phyloP scores from a whole-genome alignment of 2,113 vertebrate genomes.

The Papio anubis region DNA sequence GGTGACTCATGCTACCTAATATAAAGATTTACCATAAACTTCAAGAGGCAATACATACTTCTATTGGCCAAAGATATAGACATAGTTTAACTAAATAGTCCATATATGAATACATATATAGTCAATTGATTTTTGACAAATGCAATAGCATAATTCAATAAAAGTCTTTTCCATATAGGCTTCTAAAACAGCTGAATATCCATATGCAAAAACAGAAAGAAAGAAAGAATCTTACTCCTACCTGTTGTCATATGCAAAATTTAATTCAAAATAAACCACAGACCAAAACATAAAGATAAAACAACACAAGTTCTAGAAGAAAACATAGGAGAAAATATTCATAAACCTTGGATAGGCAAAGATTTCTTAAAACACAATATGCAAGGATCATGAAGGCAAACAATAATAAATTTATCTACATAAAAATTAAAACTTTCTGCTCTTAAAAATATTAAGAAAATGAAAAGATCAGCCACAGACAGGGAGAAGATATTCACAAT shows the following conservation, averaged over 20 bases:
- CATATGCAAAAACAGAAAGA: not conserved
- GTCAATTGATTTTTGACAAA: not conserved
- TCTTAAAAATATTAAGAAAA: not conserved
- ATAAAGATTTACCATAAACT: not conserved
- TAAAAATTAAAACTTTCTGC: not conserved
- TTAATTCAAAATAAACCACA: conserved; percentile 22
- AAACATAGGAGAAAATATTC: not conserved
- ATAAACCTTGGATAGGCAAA: not conserved
- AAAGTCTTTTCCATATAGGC: not conserved
- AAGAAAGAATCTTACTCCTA: not conserved
- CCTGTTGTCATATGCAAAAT: not conserved
- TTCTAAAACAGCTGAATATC: not conserved
- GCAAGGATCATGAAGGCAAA: not conserved
- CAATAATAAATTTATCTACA: not conserved
- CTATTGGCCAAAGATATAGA: not conserved
- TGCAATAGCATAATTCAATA: not conserved
- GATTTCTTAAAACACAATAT: not conserved
- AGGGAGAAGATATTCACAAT: not conserved
- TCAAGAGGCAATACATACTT: not conserved
- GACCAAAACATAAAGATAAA: not conserved
- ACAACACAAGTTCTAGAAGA: not conserved
- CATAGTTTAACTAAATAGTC: not conserved
- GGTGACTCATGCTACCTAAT: not conserved
- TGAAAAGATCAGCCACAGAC: not conserved
- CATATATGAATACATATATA: not conserved